Base-by-base conservation (phyloP, 2,888 invertebrate species). In the Rotaria socialis region DNA sequence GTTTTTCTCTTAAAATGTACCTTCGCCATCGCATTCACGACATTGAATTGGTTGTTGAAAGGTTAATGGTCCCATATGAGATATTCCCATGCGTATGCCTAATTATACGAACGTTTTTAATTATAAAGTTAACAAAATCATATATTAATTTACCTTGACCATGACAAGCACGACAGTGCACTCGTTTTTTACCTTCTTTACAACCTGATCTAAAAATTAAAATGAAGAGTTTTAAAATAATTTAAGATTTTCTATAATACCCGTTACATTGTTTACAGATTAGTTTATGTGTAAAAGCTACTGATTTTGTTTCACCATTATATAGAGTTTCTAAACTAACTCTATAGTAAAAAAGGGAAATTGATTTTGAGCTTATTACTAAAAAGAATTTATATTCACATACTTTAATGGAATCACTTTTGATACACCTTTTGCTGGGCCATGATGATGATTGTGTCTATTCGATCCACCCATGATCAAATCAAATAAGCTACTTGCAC, bases 321-420 rank as follows among this genome's bases (percentile, higher is more conserved):
- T 96, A 97, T 90, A 96, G 93, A 90, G 96, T 96, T 92, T 96
- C 96, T 89, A 97, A 92, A 16, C 95, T 93, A 14, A 97, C 95
- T 91, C 93, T 93, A n/a, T n/a, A 91, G 90, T 56, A 87, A 47
- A 19, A 52, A 52, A 52, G 52, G 14, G 3, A 52, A 16, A 14
- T 52, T 11, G 3, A 16, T 52, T 16, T 52, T 52, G 11, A 11
- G 3, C 52, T 1, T 52, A 11, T 52, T 16, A 52, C 16, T 52
- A 16, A 16, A 16, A 16, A 52, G 8, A 52, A 52, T 52, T 52
- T 52, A 3, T 16, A 2, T 35, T 27, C 3, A 6, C 7, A 35
- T 67, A 67, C 67, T 67, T 67, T 35, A 67, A 14, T 67, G 67
- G 67, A 41, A 67, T 67, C 19, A 41, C 19, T 67, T 41, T 67